Base-by-base conservation (phyloP, 2,888 invertebrate species). In the Hyalella azteca region DNA sequence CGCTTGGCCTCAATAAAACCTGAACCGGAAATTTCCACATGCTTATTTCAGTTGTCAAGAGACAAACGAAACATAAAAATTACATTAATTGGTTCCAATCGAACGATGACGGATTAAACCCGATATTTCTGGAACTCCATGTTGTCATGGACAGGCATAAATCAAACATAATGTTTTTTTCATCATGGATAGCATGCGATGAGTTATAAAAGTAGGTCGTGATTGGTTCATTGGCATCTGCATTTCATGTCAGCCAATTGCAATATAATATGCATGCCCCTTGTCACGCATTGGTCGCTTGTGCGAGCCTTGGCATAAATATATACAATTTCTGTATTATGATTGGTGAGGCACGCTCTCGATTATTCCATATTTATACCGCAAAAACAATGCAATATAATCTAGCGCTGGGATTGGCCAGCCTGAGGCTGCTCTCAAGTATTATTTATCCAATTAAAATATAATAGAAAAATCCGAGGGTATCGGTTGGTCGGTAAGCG, bases 401-500 rank as follows among this genome's bases (percentile, higher is more conserved):
- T 66, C 66, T 32, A 32, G 66, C n/a, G 36, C 66, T 36, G 39
- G 29, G 3, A 75, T 75, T 75, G 75, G 75, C 29, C 45, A 2
- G 75, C 41, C 15, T 29, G n/a, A 45, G 40, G n/a, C 45, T 13
- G 45, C 75, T 75, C 75, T 75, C 75, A 39, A 75, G 75, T 45
- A 75, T 75, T 75, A 75, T 75, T 75, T 75, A 75, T 75, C 75
- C 75, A 75, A 75, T 75, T 75, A 75, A 75, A 75, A 75, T 75
- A 75, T 75, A 45, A 75, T 75, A 45, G 41, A 75, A 75, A 75
- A 75, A 75, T 75, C 41, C 45, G 26, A 26, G 45, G 75, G 26
- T 45, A 45, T 41, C 36, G 75, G 45, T 75, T 75, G 75, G 75
- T 75, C 19, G 75, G n/a, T 19, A 32, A 26, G 45, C 41, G 41